Conservation (phyloP, 2,888 invertebrate species). For the Lochmaea crataegi region DNA sequence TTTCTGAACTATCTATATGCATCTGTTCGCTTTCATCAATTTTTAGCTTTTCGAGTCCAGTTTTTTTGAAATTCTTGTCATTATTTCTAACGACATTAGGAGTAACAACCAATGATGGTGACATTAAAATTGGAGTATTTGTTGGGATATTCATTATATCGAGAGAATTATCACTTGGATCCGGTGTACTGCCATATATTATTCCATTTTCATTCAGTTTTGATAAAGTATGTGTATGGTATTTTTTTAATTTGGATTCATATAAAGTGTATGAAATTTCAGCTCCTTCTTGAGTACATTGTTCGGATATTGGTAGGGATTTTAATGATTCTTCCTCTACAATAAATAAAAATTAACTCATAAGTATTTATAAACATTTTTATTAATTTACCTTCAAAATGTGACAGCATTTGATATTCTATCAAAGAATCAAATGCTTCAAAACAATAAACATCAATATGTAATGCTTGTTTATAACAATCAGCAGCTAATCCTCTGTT, state of each 20-base stretch:
- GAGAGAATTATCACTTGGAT: slow-evolving; percentile 35
- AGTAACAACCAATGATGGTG: slow-evolving; percentile 44
- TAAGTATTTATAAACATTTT: neutral
- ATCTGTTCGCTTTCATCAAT: slow-evolving; percentile 43
- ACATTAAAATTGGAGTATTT: slow-evolving; percentile 35
- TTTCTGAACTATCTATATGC: slow-evolving; percentile 47
- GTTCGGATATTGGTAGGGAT: slow-evolving; percentile 73
- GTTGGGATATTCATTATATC: slow-evolving; percentile 45
- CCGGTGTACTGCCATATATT: slow-evolving; percentile 39
- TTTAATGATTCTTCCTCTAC: slow-evolving; percentile 78
- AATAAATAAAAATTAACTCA: slow-evolving; percentile 25
- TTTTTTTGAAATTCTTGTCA: slow-evolving; percentile 51
- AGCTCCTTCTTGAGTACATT: slow-evolving; percentile 73
- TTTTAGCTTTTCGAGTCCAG: slow-evolving; percentile 39
- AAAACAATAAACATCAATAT: slow-evolving; percentile 88
- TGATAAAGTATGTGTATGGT: slow-evolving; percentile 72
- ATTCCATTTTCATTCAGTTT: slow-evolving; percentile 47
- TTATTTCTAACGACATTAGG: slow-evolving; percentile 53
- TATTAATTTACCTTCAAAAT: slow-evolving; percentile 75
- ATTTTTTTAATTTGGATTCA: slow-evolving; percentile 86
- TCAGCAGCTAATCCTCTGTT: slow-evolving; percentile 89
- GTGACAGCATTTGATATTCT: slow-evolving; percentile 91
- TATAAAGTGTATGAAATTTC: slow-evolving; percentile 82
- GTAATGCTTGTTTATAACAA: slow-evolving; percentile 86
- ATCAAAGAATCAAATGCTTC: slow-evolving; percentile 92